A percentile compares a stretch with the other conserved stretches of the same genome.
Conservation (phyloP, 2,888 invertebrate genomes). For the Andrena praecox region DNA sequence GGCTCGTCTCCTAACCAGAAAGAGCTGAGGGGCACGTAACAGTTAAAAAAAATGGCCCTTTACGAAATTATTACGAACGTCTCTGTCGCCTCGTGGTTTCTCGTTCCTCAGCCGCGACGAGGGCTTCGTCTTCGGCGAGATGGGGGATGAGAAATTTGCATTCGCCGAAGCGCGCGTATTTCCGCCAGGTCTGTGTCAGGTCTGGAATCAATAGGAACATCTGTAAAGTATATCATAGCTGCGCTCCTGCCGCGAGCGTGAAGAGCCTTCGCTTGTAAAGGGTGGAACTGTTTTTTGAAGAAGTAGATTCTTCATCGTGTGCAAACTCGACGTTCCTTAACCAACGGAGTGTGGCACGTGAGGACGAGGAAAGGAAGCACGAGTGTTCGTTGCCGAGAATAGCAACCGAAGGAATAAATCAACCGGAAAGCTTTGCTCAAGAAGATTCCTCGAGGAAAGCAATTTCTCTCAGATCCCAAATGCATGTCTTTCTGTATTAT, state of each 20-base stretch:
- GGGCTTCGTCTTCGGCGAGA: neutral
- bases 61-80: slow-evolving; percentile 59
- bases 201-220: slow-evolving; percentile 35
- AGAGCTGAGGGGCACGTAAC: slow-evolving; percentile 40
- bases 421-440: neutral
- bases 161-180: slow-evolving; percentile 13
- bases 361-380: neutral
- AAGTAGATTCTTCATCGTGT: slow-evolving; percentile 8
- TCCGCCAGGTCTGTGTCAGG: neutral
- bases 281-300: slow-evolving; percentile 14
- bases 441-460: slow-evolving; percentile 16
- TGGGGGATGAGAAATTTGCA: slow-evolving; percentile 43
- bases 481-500: neutral
- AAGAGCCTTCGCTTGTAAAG: neutral
- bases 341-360: neutral
- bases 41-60: slow-evolving; percentile 37
- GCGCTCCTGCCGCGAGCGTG: neutral
- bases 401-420: slow-evolving; percentile 13
- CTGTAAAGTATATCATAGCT: slow-evolving; percentile 35
- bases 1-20: slow-evolving; percentile 25
- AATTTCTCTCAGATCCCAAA: neutral
- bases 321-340: slow-evolving; percentile 8
- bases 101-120: slow-evolving; percentile 30
- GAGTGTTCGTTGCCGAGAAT: slow-evolving; percentile 8
- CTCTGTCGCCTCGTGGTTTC: slow-evolving; percentile 4